Base-by-base conservation (phyloP, 92 coral and sea anemone genomes). In the Paramuricea clavata region DNA sequence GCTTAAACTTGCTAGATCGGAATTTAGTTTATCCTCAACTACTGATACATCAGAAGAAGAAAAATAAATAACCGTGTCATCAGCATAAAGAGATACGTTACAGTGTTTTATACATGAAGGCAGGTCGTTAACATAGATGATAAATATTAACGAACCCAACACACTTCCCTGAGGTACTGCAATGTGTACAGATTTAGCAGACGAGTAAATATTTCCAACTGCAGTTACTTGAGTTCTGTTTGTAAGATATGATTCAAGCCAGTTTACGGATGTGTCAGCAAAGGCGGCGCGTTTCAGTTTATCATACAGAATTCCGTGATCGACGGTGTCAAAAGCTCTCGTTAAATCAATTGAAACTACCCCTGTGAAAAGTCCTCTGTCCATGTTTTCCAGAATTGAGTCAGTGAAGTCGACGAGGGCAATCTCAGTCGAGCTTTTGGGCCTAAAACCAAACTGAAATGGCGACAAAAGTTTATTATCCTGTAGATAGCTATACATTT, bases 341-440 rank as follows among this genome's bases (percentile, higher is more conserved):
- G n/a, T n/a, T n/a, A n/a, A n/a, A n/a, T n/a, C n/a, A n/a, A n/a
- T n/a, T n/a, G n/a, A n/a, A n/a, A n/a, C n/a, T n/a, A n/a, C n/a
- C n/a, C n/a, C n/a, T n/a, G n/a, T n/a, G n/a, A n/a, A n/a, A 39
- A 4, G 4, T 39, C 10, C 5, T 54, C 62, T 54, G 28, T 44
- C 76, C 44, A n/a, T 83, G 54, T 83, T 83, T 83, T 56, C 87
- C 59, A 68, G 49, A 22, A 83, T 83, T 44, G 81, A 61, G 50
- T 69, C 80, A 30, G 87, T 83, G 80, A 83, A 83, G 57, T 69
- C 35, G 65, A 41, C 78, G 73, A 83, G 81, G 67, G 80, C 81
- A 70, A 42, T 52, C 69, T 83, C 87, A 43, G 86, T 82, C 52
- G 86, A 82, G 22, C 42, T 33, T 69, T 69, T 69, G 41, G 75